Base-by-base conservation (phyloP, 2,113 vertebrate genomes). In the Trematomus loennbergii region DNA sequence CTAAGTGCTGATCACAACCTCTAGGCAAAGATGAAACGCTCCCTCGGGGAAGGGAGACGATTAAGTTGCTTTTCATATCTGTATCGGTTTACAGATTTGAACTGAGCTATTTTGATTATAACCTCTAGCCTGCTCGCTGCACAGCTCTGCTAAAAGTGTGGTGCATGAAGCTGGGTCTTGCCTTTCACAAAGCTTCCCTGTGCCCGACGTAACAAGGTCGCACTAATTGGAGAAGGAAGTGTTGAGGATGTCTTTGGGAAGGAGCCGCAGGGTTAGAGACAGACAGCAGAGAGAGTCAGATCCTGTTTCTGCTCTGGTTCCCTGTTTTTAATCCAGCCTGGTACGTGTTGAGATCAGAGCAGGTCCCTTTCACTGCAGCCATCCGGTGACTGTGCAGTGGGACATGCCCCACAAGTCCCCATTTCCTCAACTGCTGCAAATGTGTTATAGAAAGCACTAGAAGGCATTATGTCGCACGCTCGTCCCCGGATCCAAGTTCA, bases 161-260 rank as follows among this genome's bases (percentile, higher is more conserved):
- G 25, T 17, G 67, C 65, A 46, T 45, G 66, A 57, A 78, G 77
- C 69, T 53, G 25, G 50, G 58, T 79, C 91, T 90, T 86, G 83
- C 89, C 83, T 91, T 91, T 90, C 89, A 84, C 80, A 71, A 80
- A 78, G 83, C 84, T 75, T 54, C 68, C 67, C 53, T 20, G 46
- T 82, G 70, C 57, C 66, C 62, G 65, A 54, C 22, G 77, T 78
- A 94, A 92, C 91, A 93, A 94, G 93, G 93, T 95, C 91, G 85
- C 73, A 78, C 81, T 94, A 93, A 95, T 95, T 93, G 92, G 88
- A 86, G 89, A 84, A 92, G 93, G 93, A 95, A 94, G 92, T 93
- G 88, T 81, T 70, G 61, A 84, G 87, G 88, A 93, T 93, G 89
- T 91, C 79, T 95, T 91, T 84, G 79, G 64, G 85, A 86, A 81